Percentiles rank a stretch among this genome's conserved stretches.
phyloP scores from a whole-genome alignment of 1,140 invertebrate species.

The Oedothorax gibbosus region DNA sequence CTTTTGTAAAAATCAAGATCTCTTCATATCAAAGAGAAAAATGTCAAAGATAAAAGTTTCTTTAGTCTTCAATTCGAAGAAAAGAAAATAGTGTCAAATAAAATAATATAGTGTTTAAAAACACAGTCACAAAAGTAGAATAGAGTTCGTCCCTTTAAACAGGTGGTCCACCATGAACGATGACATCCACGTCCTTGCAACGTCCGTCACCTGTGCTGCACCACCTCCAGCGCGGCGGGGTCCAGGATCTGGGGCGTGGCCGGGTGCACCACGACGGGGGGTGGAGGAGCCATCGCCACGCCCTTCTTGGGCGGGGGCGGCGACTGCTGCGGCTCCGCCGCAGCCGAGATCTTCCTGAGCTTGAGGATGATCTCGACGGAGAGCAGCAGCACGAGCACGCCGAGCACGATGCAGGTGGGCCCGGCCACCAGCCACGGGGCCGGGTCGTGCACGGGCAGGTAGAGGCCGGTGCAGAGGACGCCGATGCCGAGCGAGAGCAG shows the following conservation, averaged over 20 bases:
- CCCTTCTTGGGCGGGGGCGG: background rate
- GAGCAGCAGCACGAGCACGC: constrained; percentile 49
- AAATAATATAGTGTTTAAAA: too few species aligned
- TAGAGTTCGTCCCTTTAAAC: too few species aligned
- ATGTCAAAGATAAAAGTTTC: too few species aligned
- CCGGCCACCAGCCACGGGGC: constrained; percentile 59
- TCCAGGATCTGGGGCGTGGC: constrained; percentile 44
- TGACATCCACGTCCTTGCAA: too few species aligned
- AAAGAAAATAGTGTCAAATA: too few species aligned
- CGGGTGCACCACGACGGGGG: constrained; percentile 43
- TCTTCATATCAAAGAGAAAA: too few species aligned
- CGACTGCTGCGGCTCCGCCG: background rate
- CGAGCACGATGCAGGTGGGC: constrained; percentile 57
- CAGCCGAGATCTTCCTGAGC: constrained; percentile 40
- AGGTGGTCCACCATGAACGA: too few species aligned
- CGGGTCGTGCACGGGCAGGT: constrained; percentile 40
- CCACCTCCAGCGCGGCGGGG: constrained; percentile 8
- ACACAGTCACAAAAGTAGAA: too few species aligned
- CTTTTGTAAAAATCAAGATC: too few species aligned
- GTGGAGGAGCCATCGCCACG: background rate
- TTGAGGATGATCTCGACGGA: constrained; percentile 60
- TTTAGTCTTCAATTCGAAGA: too few species aligned
- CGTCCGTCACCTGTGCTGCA: constrained; percentile 38
- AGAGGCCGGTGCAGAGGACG: constrained; percentile 35
- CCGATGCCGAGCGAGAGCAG: constrained; percentile 30